Percentiles rank a stretch among this genome's conserved stretches.
Evolutionary conservation across 2,888 invertebrate species (phyloP).

Genomic region (Drosophila lutescens): DNA sequence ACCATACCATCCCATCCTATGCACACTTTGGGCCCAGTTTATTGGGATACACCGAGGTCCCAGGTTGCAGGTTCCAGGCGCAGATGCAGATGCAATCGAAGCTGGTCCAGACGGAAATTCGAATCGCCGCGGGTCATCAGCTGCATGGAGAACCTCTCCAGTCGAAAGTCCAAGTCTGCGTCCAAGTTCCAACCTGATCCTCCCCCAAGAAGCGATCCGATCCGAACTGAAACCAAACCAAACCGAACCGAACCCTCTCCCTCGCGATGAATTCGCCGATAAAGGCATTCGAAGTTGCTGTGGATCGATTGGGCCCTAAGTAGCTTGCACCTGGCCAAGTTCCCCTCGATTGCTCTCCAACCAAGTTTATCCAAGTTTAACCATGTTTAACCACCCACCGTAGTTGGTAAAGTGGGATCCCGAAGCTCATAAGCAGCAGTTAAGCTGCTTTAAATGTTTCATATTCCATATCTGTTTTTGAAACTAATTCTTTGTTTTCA

Average conservation of each 20-base stretch:
- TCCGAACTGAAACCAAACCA: no score
- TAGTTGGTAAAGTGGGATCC: not conserved
- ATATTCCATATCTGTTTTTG: no score
- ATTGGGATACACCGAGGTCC: slow-evolving; percentile 45
- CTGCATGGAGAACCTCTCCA: slow-evolving; percentile 45
- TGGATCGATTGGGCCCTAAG: slow-evolving; percentile 31
- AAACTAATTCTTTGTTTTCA: no score
- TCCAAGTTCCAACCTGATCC: slow-evolving; percentile 7
- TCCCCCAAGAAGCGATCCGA: slow-evolving; percentile 11
- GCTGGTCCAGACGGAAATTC: slow-evolving; percentile 62
- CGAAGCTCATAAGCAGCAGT: not conserved
- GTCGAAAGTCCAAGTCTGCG: no score
- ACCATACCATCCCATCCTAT: not conserved
- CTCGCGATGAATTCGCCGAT: slow-evolving; percentile 27
- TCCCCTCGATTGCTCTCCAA: not conserved
- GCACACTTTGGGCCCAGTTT: slow-evolving; percentile 31
- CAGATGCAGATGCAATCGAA: slow-evolving; percentile 50
- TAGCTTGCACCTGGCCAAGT: slow-evolving; percentile 37
- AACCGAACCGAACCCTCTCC: slow-evolving; percentile 2
- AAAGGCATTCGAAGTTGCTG: slow-evolving; percentile 22
- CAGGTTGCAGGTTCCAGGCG: slow-evolving; percentile 6
- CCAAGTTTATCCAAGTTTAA: no score
- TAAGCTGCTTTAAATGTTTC: no score
- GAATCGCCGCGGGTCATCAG: slow-evolving; percentile 69
- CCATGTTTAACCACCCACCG: slow-evolving; percentile 5